A percentile compares a stretch with the other conserved stretches of the same genome.
phyloP scores from a whole-genome alignment of 1,140 invertebrate species.

The Drosophila guanche region DNA sequence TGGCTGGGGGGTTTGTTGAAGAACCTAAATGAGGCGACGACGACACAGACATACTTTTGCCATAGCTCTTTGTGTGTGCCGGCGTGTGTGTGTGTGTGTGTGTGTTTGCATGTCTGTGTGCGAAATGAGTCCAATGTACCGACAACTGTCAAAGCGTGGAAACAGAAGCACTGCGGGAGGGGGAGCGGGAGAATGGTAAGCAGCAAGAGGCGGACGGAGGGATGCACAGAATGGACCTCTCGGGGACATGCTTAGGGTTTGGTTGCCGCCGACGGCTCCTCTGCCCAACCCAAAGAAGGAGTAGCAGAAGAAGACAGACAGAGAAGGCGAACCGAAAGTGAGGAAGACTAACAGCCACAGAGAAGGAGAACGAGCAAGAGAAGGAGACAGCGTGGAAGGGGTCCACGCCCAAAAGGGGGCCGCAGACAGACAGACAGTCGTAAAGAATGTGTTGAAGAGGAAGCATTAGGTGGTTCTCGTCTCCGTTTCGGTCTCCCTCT shows the following conservation, averaged over 20 bases:
- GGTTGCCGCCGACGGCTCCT: slow-evolving; percentile 63
- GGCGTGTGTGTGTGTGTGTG: slow-evolving; percentile 24
- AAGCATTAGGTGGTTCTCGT: slow-evolving; percentile 71
- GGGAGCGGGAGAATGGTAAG: neutral
- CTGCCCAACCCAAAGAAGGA: slow-evolving; percentile 17
- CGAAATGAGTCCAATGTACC: slow-evolving; percentile 77
- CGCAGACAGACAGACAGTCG: slow-evolving; percentile 56
- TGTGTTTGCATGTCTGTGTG: slow-evolving; percentile 52
- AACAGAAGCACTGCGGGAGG: slow-evolving; percentile 6
- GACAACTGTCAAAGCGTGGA: slow-evolving; percentile 40
- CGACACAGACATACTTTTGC: slow-evolving; percentile 57
- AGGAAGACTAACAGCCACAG: no score
- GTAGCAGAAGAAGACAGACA: neutral
- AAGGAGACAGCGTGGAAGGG: slow-evolving; percentile 3
- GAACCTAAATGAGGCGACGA: slow-evolving; percentile 77
- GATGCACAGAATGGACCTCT: slow-evolving; percentile 34
- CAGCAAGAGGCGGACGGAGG: slow-evolving; percentile 1
- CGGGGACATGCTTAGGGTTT: slow-evolving; percentile 45
- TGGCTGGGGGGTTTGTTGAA: slow-evolving; percentile 18
- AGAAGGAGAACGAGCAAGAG: no score
- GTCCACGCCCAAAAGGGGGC: neutral
- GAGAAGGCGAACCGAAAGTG: no score
- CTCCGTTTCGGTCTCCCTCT: neutral
- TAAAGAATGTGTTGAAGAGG: slow-evolving; percentile 76
- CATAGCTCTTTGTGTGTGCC: slow-evolving; percentile 44